Evolutionary conservation across 1,140 invertebrate species (phyloP).

Genomic region (Leptonema lineaticorne): DNA sequence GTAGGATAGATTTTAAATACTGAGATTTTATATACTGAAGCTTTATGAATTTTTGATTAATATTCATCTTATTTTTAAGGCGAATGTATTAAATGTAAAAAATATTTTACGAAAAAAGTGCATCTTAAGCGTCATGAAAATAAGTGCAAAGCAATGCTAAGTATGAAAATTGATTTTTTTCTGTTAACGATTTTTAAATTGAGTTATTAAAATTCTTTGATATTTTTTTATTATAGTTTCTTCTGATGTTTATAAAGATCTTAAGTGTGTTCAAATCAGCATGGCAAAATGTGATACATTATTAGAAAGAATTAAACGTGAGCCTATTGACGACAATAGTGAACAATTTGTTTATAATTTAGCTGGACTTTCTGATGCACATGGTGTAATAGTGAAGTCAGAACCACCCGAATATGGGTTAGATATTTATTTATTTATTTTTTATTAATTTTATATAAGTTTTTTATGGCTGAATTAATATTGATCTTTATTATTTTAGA

Average conservation of each 20-base stretch:
- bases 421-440: conserved; percentile 9
- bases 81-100: conserved; percentile 43
- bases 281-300: conserved; percentile 45
- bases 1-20: not conserved
- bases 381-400: conserved; percentile 34
- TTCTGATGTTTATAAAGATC: conserved; percentile 21
- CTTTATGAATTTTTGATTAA: not conserved
- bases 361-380: conserved; percentile 28
- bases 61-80: conserved; percentile 38
- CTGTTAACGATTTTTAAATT: not conserved
- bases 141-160: conserved; percentile 33
- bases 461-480: not conserved
- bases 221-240: conserved; percentile 11
- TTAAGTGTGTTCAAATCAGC: conserved; percentile 43
- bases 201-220: not conserved
- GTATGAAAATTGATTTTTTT: conserved; percentile 23
- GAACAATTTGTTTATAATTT: conserved; percentile 38
- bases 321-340: not conserved
- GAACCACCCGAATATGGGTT: conserved; percentile 31
- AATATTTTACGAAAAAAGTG: conserved; percentile 39
- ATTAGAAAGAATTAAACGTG: conserved; percentile 33
- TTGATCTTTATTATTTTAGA: conserved; percentile 12
- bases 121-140: conserved; percentile 43
- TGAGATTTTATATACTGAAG: not conserved
- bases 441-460: not conserved